Evolutionary conservation across 2,113 vertebrate species (phyloP).

Genomic region (Phoxinus phoxinus): DNA sequence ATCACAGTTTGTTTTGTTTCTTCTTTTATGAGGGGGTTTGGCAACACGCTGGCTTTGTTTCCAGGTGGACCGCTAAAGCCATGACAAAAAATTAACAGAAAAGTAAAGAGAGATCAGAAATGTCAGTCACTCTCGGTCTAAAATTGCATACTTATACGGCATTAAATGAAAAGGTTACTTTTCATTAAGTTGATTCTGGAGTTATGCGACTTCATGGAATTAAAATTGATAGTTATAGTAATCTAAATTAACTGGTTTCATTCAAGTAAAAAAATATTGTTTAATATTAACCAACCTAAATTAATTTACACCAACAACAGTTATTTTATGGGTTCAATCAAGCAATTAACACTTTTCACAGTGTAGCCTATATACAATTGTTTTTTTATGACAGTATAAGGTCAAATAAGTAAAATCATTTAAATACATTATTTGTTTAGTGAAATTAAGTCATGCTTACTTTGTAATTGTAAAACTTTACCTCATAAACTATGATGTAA

Average conservation of each 20-base stretch:
- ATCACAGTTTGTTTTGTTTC: too few species aligned
- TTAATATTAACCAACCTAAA: too few species aligned
- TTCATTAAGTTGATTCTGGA: neutral
- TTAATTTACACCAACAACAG: too few species aligned
- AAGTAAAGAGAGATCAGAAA: conserved; percentile 2
- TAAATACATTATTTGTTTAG: neutral
- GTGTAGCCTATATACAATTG: neutral
- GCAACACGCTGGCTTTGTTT: too few species aligned
- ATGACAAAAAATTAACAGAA: neutral
- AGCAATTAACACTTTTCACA: too few species aligned
- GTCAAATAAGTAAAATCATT: neutral
- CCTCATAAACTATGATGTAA: conserved; percentile 15
- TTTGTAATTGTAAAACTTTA: neutral
- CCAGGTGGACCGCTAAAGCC: neutral
- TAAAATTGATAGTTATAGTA: neutral
- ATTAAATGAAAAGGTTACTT: neutral
- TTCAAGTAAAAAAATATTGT: too few species aligned
- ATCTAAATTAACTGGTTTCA: too few species aligned
- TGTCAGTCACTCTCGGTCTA: neutral
- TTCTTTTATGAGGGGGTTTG: too few species aligned
- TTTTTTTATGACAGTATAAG: neutral
- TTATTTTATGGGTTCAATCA: too few species aligned
- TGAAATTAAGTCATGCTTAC: neutral
- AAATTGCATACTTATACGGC: neutral
- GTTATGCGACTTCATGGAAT: neutral